Conservation (phyloP, 2,797 vertebrate genomes). For the Carcharodon carcharias region DNA sequence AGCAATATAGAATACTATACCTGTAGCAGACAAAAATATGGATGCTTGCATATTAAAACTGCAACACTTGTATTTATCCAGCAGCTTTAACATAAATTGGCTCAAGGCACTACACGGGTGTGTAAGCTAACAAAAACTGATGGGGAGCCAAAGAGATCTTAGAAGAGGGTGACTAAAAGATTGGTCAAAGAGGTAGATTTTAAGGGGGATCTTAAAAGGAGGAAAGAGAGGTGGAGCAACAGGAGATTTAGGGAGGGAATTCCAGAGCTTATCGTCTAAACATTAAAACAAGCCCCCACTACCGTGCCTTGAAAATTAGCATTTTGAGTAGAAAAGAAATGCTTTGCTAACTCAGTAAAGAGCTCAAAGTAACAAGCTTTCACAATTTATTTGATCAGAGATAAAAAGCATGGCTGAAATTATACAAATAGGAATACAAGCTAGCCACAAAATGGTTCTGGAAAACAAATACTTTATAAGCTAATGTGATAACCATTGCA, state of each 20-base stretch:
- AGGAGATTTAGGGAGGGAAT: not conserved
- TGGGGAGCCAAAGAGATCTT: not conserved
- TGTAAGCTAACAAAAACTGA: not conserved
- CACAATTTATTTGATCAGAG: not conserved
- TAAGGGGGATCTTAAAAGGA: not conserved
- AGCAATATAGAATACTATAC: not conserved
- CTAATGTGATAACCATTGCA: no score
- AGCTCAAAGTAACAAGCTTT: not conserved
- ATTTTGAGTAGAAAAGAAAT: not conserved
- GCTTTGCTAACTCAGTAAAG: not conserved
- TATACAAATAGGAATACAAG: not conserved
- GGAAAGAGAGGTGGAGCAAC: not conserved
- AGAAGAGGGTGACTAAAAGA: not conserved
- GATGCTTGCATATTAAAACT: not conserved
- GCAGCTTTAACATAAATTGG: not conserved
- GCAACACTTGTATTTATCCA: not conserved
- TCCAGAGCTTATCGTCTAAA: not conserved
- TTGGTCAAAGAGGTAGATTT: not conserved
- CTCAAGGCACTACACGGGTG: not conserved
- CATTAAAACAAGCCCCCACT: not conserved
- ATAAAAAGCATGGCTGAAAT: not conserved
- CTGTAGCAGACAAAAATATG: not conserved
- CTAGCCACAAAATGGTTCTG: not conserved
- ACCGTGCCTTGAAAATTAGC: not conserved
- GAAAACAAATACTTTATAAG: not conserved